Percentiles rank a stretch among this genome's conserved stretches.
Conservation (phyloP, 2,888 invertebrate species). For the Lutraria lutraria region DNA sequence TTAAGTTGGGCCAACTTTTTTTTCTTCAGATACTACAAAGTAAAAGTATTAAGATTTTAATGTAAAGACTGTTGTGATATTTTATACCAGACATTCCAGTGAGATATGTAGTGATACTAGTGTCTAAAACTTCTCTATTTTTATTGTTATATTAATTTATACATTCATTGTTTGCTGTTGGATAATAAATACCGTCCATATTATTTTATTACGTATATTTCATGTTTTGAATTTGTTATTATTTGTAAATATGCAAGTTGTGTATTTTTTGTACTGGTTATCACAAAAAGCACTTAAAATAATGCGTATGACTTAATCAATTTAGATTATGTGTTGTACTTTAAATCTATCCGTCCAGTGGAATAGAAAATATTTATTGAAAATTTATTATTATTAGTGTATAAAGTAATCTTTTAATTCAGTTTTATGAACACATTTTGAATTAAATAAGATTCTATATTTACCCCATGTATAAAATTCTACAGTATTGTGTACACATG, state of each 20-base stretch:
- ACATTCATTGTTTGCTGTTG: background rate
- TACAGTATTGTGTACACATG: conserved; percentile 16
- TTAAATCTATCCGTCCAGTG: background rate
- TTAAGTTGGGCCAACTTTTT: background rate
- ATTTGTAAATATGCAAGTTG: conserved; percentile 14
- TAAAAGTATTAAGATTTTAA: background rate
- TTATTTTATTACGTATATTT: background rate
- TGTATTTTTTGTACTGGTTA: background rate
- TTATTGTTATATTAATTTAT: conserved; percentile 2
- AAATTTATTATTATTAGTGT: background rate
- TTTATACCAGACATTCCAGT: background rate
- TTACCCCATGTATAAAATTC: background rate
- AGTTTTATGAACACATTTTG: background rate
- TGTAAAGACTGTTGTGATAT: background rate
- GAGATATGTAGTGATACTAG: background rate
- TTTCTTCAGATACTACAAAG: background rate
- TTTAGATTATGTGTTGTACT: background rate
- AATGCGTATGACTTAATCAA: background rate
- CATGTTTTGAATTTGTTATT: conserved; percentile 20
- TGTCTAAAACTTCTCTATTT: background rate
- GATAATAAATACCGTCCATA: conserved; percentile 10
- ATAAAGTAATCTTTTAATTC: too few relatives aligned
- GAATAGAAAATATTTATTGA: background rate
- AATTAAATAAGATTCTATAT: background rate
- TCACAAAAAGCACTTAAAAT: background rate